These are phyloP conservation scores for Ephestia elutella DNA, from an alignment of 1,140 invertebrate species.

Conservation along the genomic window DNA sequence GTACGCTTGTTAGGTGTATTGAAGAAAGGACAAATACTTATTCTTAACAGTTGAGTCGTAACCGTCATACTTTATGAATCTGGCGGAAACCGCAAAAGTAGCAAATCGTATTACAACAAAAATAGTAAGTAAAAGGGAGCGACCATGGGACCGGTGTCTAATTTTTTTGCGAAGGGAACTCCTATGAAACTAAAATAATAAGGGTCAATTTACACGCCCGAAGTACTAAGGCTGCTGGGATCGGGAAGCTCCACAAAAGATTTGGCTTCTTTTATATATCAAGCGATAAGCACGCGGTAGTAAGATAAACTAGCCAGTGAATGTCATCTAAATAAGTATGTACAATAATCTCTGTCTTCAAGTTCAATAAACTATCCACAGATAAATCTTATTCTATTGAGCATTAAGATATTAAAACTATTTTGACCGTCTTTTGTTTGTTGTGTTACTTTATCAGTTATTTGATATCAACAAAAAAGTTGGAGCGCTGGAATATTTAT, in stretches of 20 bases:
- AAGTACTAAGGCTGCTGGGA: slow-evolving; percentile 7
- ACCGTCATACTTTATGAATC: slow-evolving; percentile 60
- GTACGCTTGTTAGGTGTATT: slow-evolving; percentile 19
- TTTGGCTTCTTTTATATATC: slow-evolving; percentile 7
- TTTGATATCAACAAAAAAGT: background rate
- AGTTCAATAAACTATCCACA: slow-evolving; percentile 15
- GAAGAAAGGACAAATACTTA: slow-evolving; percentile 28
- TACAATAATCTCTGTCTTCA: slow-evolving; percentile 14
- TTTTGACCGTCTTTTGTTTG: background rate
- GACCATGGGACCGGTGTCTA: slow-evolving; percentile 29
- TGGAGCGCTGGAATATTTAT: background rate
- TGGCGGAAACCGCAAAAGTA: slow-evolving; percentile 70
- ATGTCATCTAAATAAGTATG: slow-evolving; percentile 6
- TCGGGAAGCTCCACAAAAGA: slow-evolving; percentile 15
- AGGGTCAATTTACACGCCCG: slow-evolving; percentile 12
- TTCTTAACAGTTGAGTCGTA: slow-evolving; percentile 51
- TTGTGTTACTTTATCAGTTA: background rate
- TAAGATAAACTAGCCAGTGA: slow-evolving; percentile 9
- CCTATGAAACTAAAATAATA: slow-evolving; percentile 17
- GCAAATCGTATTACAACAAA: slow-evolving; percentile 46
- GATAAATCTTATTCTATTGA: slow-evolving; percentile 7
- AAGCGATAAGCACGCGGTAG: background rate
- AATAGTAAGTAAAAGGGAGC: slow-evolving; percentile 35
- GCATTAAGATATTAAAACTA: slow-evolving; percentile 9
- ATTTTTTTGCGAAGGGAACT: slow-evolving; percentile 27